Evolutionary conservation across 2,113 vertebrate genomes (phyloP).

Genomic region (Tragelaphus scriptus): DNA sequence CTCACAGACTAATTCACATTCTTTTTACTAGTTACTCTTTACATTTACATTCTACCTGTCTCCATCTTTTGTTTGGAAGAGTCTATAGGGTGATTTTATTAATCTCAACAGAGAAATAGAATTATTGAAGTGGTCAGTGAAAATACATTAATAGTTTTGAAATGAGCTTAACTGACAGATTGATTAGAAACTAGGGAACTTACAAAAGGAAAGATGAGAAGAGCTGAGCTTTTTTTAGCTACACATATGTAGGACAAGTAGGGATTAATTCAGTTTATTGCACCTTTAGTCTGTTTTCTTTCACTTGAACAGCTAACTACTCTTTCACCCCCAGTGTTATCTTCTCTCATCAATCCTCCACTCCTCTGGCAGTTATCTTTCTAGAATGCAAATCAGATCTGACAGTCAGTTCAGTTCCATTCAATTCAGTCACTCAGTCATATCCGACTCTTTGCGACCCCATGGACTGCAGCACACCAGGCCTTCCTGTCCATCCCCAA

Average conservation of each 20-base stretch:
- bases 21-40: neutral
- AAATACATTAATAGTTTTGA: neutral
- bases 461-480: neutral
- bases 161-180: neutral
- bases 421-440: neutral
- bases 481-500: neutral
- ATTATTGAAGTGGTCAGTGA: neutral
- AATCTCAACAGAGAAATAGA: neutral
- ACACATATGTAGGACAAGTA: neutral
- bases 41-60: neutral
- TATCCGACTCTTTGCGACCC: neutral
- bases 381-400: neutral
- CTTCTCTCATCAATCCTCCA: neutral
- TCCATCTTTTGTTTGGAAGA: neutral
- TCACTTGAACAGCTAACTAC: neutral
- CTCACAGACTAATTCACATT: neutral
- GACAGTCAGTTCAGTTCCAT: neutral
- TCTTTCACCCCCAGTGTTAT: neutral
- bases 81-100: neutral
- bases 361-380: neutral
- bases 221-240: neutral
- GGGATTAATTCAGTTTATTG: neutral
- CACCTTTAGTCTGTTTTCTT: neutral
- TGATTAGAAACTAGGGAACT: neutral
- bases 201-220: neutral